Conservation (phyloP, 2,113 vertebrate genomes). For the Sturnus vulgaris region DNA sequence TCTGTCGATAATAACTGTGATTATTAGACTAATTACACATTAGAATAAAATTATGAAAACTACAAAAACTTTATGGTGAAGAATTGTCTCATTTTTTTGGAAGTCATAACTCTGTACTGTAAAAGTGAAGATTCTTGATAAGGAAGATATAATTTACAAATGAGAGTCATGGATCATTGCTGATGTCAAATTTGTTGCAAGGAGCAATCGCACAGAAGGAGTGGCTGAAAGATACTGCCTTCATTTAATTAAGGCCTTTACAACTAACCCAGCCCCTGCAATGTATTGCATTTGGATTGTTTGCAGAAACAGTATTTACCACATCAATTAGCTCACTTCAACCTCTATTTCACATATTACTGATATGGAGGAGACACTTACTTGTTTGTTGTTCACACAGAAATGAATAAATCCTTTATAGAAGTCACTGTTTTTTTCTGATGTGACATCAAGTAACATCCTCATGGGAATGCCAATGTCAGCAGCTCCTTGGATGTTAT, state of each 20-base stretch:
- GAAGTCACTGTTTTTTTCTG: constrained; percentile 16
- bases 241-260: background rate
- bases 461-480: constrained; percentile 69
- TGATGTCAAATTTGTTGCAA: background rate
- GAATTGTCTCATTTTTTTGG: background rate
- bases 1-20: background rate
- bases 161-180: background rate
- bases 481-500: constrained; percentile 66
- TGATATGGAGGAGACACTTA: constrained; percentile 6
- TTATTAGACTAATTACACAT: background rate
- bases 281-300: background rate
- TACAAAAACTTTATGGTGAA: background rate
- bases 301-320: background rate
- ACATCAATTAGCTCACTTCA: background rate
- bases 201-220: background rate
- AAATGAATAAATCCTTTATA: constrained; percentile 52
- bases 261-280: background rate
- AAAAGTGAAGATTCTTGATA: background rate
- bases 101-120: background rate
- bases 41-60: background rate
- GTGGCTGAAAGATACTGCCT: background rate
- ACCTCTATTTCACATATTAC: background rate
- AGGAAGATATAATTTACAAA: background rate
- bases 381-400: constrained; percentile 70
- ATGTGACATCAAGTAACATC: constrained; percentile 51